Percentiles rank a stretch among this genome's conserved stretches.
Conservation (phyloP, 2,888 invertebrate species). For the Erebia palarica region DNA sequence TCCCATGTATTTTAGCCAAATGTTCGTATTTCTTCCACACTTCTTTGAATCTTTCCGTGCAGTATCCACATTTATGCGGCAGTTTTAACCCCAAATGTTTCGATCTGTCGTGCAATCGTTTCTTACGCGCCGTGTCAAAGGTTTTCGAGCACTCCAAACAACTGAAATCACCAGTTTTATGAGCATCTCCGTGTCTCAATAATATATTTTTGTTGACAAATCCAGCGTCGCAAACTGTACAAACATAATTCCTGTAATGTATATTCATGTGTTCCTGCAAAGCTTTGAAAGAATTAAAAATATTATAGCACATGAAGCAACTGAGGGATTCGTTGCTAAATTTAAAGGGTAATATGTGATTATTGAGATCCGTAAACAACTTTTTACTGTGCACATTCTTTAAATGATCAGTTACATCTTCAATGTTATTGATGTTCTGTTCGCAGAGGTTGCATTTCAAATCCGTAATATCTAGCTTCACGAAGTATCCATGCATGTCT, state of each 20-base stretch:
- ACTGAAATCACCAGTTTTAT: conserved; percentile 59
- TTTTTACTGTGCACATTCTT: conserved; percentile 41
- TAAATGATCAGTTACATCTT: conserved; percentile 43
- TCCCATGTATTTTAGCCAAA: conserved; percentile 50
- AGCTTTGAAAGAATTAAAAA: conserved; percentile 48
- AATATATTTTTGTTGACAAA: conserved; percentile 48
- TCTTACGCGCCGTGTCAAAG: conserved; percentile 71
- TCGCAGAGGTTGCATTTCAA: conserved; percentile 45
- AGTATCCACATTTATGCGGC: conserved; percentile 55
- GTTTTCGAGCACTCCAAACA: conserved; percentile 69
- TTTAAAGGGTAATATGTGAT: conserved; percentile 51
- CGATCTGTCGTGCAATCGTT: conserved; percentile 68
- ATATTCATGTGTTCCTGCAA: conserved; percentile 52
- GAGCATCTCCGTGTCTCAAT: conserved; percentile 57
- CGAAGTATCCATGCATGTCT: conserved; percentile 46
- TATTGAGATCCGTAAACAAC: conserved; percentile 44
- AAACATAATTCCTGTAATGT: conserved; percentile 51
- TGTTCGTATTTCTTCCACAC: conserved; percentile 55
- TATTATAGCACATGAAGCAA: conserved; percentile 48
- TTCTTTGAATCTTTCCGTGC: conserved; percentile 55
- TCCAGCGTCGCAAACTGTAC: conserved; percentile 47
- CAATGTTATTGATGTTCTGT: conserved; percentile 36
- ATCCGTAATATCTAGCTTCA: conserved; percentile 50
- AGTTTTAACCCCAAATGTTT: conserved; percentile 58
- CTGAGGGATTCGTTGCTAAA: conserved; percentile 44